Evolutionary conservation across 2,888 invertebrate genomes (phyloP), one percentile per base, ranked within the genome.

Genomic region (Crepidodera aurea): DNA sequence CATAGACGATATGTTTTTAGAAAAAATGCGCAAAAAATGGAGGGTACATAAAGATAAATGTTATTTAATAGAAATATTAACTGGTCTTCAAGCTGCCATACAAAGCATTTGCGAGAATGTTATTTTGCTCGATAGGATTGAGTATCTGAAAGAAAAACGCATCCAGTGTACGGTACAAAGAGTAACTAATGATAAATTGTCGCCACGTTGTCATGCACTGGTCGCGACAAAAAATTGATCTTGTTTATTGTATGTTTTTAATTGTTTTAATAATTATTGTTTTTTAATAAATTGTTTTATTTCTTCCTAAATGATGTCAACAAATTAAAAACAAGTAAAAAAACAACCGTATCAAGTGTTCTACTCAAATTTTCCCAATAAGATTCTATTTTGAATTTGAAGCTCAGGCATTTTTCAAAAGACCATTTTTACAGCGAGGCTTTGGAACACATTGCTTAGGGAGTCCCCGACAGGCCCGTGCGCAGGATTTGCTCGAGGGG

Each of bases 371-470:
- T 91, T 92, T 76, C 92, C 92, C 0, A 67, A 88, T 69, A 57
- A 71, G 10, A 73, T 77, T 15, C 78, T 81, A 81, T 66, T 68
- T 73, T 3, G 73, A 73, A 44, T 72, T 77, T 57, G 75, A 82
- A 15, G 82, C 80, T 0, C 71, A 72, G 19, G 73, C 77, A 39
- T 86, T 86, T 71, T 79, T 91, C 61, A 83, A 78, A 44, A 81
- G 87, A 18, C 88, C 91, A 0, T 91, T 92, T 78, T 78, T 92
- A 73, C 84, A n/a, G n/a, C n/a, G n/a, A n/a, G n/a, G n/a, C n/a
- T n/a, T n/a, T n/a, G n/a, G n/a, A n/a, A n/a, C n/a, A n/a, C n/a
- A n/a, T n/a, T n/a, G n/a, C n/a, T n/a, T n/a, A n/a, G n/a, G n/a
- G n/a, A n/a, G n/a, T n/a, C n/a, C n/a, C n/a, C n/a, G n/a, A n/a